Conservation (phyloP, 1,140 invertebrate genomes). For the Temnothorax curvispinosus region DNA sequence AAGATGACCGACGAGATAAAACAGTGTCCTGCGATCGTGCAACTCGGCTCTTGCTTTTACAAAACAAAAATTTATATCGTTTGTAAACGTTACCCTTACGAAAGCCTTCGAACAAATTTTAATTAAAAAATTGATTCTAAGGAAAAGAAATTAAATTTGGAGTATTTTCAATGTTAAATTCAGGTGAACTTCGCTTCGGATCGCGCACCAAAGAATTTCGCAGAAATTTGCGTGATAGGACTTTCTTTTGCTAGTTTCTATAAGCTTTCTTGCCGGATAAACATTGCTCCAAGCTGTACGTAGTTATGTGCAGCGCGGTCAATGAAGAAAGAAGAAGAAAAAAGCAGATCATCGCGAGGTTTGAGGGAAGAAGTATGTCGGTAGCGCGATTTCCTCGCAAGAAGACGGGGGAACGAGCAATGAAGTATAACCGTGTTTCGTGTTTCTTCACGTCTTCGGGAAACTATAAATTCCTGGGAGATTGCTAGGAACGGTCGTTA, state of each 20-base stretch:
- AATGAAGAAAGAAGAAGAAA: conserved; percentile 8
- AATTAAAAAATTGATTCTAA: neutral
- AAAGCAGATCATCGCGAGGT: conserved; percentile 34
- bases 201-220: neutral
- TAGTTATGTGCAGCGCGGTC: neutral
- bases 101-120: neutral
- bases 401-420: conserved; percentile 38
- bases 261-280: conserved; percentile 31
- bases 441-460: conserved; percentile 40
- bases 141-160: neutral
- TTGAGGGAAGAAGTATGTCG: conserved; percentile 46
- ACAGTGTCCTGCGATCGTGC: neutral
- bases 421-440: conserved; percentile 41
- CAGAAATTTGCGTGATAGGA: conserved; percentile 1
- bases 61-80: neutral
- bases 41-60: neutral
- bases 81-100: neutral
- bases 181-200: neutral
- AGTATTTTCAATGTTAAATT: neutral
- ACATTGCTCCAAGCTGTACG: conserved; percentile 6
- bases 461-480: conserved; percentile 46
- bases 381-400: conserved; percentile 38
- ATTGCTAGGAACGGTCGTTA: conserved; percentile 34
- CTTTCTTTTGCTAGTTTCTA: conserved; percentile 9
- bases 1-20: conserved; percentile 15